Evolutionary conservation across 1,140 invertebrate species (phyloP), one percentile per base, ranked within the genome.

Genomic region (Cryptotermes secundus): DNA sequence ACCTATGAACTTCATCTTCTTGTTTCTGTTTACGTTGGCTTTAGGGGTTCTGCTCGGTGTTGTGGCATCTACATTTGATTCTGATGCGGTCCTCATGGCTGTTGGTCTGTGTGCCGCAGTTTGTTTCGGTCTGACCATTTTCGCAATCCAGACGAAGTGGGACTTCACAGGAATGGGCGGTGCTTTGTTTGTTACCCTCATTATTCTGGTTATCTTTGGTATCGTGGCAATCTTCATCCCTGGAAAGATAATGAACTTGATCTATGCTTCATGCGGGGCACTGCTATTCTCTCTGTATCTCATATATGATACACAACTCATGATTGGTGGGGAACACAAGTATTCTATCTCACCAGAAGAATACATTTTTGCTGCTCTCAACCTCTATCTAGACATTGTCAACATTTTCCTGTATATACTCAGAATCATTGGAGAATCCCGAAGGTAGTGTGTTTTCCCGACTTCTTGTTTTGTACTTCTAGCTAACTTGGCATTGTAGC

Each of bases 271-370:
- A 0, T 86, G 96, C 26, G 97, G 96, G 12, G 97, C 97, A 0
- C 88, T 96, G 3, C 87, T 96, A 3, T 98, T 97, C 88, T 95
- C 94, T 14, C 87, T 96, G 4, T 98, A 98, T 90, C 90, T 98
- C 22, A 93, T 98, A 6, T 97, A 97, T 88, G 98, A 99, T 90
- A 99, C 97, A 0, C 98, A 99, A 89, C 88, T 98, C 87, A 97
- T 99, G 95, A 93, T 99, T 89, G 97, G 96, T 83, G 97, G 97
- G 14, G 95, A 95, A n/a, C 97, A 98, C 89, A 96, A 96, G 88
- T 97, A 96, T 90, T 93, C 95, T 0, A 93, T 99, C 35, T 98
- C 97, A 2, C 97, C 98, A 0, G 98, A 99, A 88, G 98, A 99
- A 87, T 99, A 99, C 88, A 96, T 99, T 65, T 97, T 99, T 88